These are phyloP conservation scores for Tiliacea aurago DNA, from an alignment of 2,888 invertebrate genomes.

Conservation along the genomic window DNA sequence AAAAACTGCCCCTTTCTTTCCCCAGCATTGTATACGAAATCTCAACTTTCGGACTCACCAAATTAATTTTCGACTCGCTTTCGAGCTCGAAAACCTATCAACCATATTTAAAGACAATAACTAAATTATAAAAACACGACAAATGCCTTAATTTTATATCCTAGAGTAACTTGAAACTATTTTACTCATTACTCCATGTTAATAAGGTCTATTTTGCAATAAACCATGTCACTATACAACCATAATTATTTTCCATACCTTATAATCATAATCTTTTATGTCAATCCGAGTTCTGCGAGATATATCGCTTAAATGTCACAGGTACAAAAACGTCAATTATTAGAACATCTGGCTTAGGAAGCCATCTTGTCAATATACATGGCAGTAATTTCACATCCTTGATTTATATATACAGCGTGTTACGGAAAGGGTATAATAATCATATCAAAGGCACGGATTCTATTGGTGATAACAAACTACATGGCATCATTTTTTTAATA, in stretches of 20 bases:
- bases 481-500: too few relatives aligned
- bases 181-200: constrained; percentile 24
- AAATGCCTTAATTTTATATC: constrained; percentile 1
- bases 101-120: background rate
- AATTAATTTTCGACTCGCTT: background rate
- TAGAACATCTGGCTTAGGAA: background rate
- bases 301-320: constrained; percentile 1
- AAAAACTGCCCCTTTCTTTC: background rate
- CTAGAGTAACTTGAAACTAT: background rate
- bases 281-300: constrained; percentile 8
- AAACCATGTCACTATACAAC: constrained; percentile 34
- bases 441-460: too few relatives aligned
- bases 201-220: constrained; percentile 17
- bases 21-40: background rate
- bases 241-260: background rate
- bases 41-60: background rate
- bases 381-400: constrained; percentile 27
- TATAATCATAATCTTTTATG: too few relatives aligned
- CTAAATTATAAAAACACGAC: constrained; percentile 2
- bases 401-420: background rate
- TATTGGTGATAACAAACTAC: too few relatives aligned
- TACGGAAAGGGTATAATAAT: too few relatives aligned
- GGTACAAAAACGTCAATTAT: constrained; percentile 28
- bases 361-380: constrained; percentile 32
- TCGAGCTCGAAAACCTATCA: constrained; percentile 1